Conservation (phyloP, 2,888 invertebrate species). For the Omphaloscelis lunosa region DNA sequence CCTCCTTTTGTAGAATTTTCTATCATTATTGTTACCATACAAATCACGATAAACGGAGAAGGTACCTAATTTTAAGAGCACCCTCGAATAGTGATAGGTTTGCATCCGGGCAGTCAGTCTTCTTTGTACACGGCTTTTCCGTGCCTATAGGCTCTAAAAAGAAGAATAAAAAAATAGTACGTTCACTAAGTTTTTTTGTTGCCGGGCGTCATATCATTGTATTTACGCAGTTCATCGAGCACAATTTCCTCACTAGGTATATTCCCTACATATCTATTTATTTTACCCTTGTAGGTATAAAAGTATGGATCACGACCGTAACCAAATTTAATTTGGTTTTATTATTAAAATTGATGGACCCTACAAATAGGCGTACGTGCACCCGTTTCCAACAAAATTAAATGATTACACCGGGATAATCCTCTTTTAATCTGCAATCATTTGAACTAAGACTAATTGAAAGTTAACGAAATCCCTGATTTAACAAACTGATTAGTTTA, state of each 20-base stretch:
- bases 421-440: slow-evolving; percentile 37
- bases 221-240: no score
- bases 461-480: slow-evolving; percentile 37
- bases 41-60: neutral
- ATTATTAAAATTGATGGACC: slow-evolving; percentile 50
- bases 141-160: neutral
- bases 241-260: no score
- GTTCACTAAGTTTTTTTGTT: neutral
- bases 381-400: slow-evolving; percentile 40
- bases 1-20: neutral
- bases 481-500: slow-evolving; percentile 11
- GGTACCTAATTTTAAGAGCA: neutral
- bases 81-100: neutral
- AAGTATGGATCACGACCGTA: neutral
- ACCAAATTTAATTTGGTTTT: slow-evolving; percentile 23
- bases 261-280: neutral
- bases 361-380: slow-evolving; percentile 18
- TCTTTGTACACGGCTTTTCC: neutral
- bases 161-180: neutral
- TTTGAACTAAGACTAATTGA: slow-evolving; percentile 47
- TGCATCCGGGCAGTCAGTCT: neutral
- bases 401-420: slow-evolving; percentile 44
- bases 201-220: neutral
- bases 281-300: neutral
- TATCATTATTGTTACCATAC: neutral